Evolutionary conservation across 2,888 invertebrate species (phyloP), one percentile per base, ranked within the genome.

Genomic region (Stegana nigrithorax): DNA sequence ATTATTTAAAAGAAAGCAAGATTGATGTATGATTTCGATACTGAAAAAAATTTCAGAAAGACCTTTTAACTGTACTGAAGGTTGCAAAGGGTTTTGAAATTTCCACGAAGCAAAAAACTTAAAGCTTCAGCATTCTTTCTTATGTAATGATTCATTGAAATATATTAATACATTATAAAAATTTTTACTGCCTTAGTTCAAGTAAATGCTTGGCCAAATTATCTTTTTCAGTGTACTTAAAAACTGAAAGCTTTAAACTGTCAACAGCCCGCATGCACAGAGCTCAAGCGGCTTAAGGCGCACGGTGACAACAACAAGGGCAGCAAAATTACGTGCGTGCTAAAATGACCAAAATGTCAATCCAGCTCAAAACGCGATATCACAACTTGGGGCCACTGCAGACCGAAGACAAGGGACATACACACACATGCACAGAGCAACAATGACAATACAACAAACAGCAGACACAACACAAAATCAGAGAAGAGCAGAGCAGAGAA

Each of bases 341-440:
- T 69, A 62, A 71, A 77, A 65, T 72, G 72, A 72, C 77, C 70
- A 67, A 70, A 75, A 68, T 47, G 67, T 67, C 67, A 67, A 67
- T 64, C 59, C 59, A n/a, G n/a, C n/a, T 51, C 62, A 60, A 64
- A 66, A 64, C 66, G 66, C 60, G 56, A 59, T 60, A 62, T 42
- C 8, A 29, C 57, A 29, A 12, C 12, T 63, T 59, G 57, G 63
- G 63, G 59, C 59, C 59, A 65, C 62, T 61, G 57, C 64, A 59
- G 32, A 27, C 39, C 44, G 19, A 39, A 17, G 60, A 45, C 8
- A n/a, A n/a, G n/a, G n/a, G n/a, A n/a, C n/a, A n/a, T n/a, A n/a
- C n/a, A n/a, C n/a, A n/a, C n/a, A n/a, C n/a, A n/a, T n/a, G n/a
- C n/a, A n/a, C n/a, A n/a, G 4, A 2, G 14, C 8, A 45, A 45